A percentile compares a stretch with the other conserved stretches of the same genome.
Evolutionary conservation across 2,797 vertebrate species (phyloP).

Genomic region (Chiroxiphia lanceolata): DNA sequence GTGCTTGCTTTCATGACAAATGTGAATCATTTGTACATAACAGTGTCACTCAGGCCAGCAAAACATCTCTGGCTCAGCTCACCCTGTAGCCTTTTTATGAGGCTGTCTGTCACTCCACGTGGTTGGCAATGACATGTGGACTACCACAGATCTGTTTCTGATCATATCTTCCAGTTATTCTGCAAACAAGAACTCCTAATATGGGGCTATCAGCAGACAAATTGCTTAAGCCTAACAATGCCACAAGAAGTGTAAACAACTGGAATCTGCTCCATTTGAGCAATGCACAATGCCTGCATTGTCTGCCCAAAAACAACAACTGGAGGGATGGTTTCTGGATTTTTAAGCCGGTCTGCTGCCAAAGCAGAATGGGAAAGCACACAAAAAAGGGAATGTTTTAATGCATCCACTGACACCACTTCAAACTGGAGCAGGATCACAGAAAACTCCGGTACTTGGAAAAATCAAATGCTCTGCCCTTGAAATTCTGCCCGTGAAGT

Average conservation of each 20-base stretch:
- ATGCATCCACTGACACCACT: conserved; percentile 41
- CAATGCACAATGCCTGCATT: conserved; percentile 42
- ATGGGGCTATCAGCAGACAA: conserved; percentile 61
- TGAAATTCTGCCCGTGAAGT: background rate
- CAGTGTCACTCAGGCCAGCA: background rate
- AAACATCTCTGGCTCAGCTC: background rate
- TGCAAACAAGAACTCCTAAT: conserved; percentile 63
- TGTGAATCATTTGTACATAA: background rate
- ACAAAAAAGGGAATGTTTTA: conserved; percentile 60
- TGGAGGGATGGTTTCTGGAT: conserved; percentile 13
- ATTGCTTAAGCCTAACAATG: conserved; percentile 52
- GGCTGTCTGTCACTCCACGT: conserved; percentile 17
- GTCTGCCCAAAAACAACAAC: conserved; percentile 62
- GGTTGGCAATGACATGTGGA: conserved; percentile 32
- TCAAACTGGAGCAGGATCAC: conserved; percentile 46
- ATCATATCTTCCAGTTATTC: conserved; percentile 35
- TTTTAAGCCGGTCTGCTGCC: conserved; percentile 25
- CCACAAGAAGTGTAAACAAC: conserved; percentile 60
- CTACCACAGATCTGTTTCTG: conserved; percentile 53
- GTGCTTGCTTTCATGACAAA: background rate
- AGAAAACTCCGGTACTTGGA: conserved; percentile 20
- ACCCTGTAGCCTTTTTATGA: conserved; percentile 20
- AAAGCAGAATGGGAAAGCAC: conserved; percentile 45
- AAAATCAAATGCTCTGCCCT: conserved; percentile 19
- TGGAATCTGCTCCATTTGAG: conserved; percentile 42